Evolutionary conservation across 2,888 invertebrate species (phyloP), one percentile per base, ranked within the genome.

Genomic region (Nemotelus nigrinus): DNA sequence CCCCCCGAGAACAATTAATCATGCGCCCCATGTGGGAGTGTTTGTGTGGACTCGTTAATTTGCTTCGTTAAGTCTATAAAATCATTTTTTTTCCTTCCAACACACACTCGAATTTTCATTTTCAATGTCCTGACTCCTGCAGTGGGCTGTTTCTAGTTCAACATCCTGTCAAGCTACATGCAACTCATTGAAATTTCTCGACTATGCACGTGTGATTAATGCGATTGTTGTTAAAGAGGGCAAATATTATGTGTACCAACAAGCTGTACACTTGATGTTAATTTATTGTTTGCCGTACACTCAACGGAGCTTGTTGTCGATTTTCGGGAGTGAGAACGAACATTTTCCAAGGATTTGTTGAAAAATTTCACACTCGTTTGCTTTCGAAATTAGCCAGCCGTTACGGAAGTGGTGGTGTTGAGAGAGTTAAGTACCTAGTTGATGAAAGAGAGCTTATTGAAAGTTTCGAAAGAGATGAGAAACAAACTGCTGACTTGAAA

Each of bases 221-320:
- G 65, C 65, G n/a, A 65, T 47, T n/a, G 45, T 43, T 45, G 45
- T n/a, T 47, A 47, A 65, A 45, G 47, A 45, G 65, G n/a, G 41
- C 47, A 65, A 65, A 65, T 65, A 47, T 63, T 65, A 57, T 55
- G 43, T 68, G 53, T 25, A 25, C 55, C 45, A 55, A 71, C 71
- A 71, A 71, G 55, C 25, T 57, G 43, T 39, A 39, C 8, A 55
- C 57, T 57, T 55, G 44, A 57, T 55, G 71, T 71, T 71, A 71
- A 71, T 71, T 71, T 57, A 44, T 43, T 71, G 55, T 71, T 71
- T 71, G 43, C 55, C 7, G 5, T 71, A 43, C 71, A 39, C 71
- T 71, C 41, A 25, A 71, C 39, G 6, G n/a, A 57, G 71, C 55
- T 55, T 41, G 55, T 55, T 71, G 39, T 57, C 41, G 39, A 68